phyloP scores from a whole-genome alignment of 2,113 vertebrate genomes.

The Hyperoodon ampullatus region DNA sequence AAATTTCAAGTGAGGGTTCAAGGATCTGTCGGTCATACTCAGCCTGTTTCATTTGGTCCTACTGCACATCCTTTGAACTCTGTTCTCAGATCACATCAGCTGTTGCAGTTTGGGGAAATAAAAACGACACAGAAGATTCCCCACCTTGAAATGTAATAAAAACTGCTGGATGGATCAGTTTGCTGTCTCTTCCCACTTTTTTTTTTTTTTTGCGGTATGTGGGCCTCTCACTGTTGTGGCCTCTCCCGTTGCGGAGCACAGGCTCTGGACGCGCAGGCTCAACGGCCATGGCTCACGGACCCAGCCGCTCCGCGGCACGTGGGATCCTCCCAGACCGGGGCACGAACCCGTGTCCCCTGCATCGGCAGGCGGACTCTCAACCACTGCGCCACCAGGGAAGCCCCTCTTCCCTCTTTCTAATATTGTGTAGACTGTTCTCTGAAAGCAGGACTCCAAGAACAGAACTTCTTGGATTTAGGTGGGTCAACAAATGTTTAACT shows the following conservation, averaged over 20 bases:
- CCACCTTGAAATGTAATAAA: conserved; percentile 68
- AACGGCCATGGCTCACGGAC: no score
- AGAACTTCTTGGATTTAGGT: conserved; percentile 28
- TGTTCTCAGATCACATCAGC: not conserved
- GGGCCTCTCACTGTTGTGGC: no score
- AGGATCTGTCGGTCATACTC: not conserved
- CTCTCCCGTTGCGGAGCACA: no score
- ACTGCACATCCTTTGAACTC: not conserved
- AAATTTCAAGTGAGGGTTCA: conserved; percentile 3
- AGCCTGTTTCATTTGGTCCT: conserved; percentile 34
- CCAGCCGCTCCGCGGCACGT: no score
- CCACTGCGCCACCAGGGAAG: no score
- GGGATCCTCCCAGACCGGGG: no score
- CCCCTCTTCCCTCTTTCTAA: conserved; percentile 38
- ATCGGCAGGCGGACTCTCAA: no score
- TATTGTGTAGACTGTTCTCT: conserved; percentile 43
- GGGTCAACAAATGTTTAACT: conserved; percentile 58
- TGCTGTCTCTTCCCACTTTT: conserved; percentile 19
- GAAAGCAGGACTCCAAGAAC: conserved; percentile 26
- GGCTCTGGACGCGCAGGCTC: no score
- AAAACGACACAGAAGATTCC: conserved; percentile 35
- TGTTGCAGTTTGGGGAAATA: conserved; percentile 58
- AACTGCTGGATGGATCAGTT: conserved; percentile 42
- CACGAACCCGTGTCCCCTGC: no score
- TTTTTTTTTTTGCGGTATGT: no score